Base-by-base conservation (phyloP, 2,113 vertebrate species). In the Corydoras maculifer region DNA sequence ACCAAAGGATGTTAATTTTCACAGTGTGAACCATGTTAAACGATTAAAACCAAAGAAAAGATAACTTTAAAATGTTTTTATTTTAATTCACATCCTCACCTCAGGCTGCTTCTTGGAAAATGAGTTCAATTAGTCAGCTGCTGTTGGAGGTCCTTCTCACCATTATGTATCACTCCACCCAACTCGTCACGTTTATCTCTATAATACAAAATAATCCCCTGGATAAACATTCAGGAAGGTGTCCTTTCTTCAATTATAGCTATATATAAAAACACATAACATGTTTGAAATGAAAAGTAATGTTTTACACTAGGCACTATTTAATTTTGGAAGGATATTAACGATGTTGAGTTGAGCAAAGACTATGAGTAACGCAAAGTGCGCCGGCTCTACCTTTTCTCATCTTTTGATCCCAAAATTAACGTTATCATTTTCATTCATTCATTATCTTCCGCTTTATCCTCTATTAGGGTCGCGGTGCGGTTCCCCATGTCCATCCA, bases 241-340 rank as follows among this genome's bases (percentile, higher is more conserved):
- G 35, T 43, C 35, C 35, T 43, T 43, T 43, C 4, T 43, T 43
- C 7, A 43, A 5, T 43, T 8, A 5, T 43, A 43, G 35, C 35
- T 2, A 8, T 43, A 8, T 0, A 43, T 43, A 43, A 4, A 43
- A 43, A 5, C 7, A 43, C 35, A 43, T 43, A 8, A 43, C 35
- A 8, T 43, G 7, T 53, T 8, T 13, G 43, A 15, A 9, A 32
- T 5, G 30, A 11, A 35, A 11, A 12, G 64, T 9, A 14, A 2
- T 70, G 65, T 79, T 30, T 74, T 76, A 63, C 14, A 43, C 35
- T 43, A 43, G 35, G 35, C 35, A 43, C 35, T 43, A 43, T 43
- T 43, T 43, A 43, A 43, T 43, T 43, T 58, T 11, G 72, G 68
- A 79, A 62, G 58, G 68, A 18, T 15, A 25, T 13, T 7, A 29